These are phyloP conservation scores for Chaetura pelagica DNA, from an alignment of 2,113 vertebrate species.

Conservation along the genomic window DNA sequence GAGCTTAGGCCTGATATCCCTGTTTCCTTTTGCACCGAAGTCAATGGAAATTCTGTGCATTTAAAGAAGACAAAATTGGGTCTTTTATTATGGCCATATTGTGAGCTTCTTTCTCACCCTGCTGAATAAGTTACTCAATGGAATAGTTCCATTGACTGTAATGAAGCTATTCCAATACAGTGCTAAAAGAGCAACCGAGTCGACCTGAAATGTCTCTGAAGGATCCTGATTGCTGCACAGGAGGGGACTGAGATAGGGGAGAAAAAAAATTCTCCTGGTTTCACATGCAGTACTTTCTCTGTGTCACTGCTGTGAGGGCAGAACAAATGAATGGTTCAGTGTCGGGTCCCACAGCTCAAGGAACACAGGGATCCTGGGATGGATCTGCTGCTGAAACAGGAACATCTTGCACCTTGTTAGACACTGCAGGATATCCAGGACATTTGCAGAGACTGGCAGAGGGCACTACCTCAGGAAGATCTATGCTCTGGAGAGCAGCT, in stretches of 20 bases:
- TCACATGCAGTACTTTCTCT: neutral
- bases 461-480: neutral
- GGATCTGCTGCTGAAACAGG: neutral
- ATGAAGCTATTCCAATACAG: slow-evolving; percentile 57
- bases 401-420: neutral
- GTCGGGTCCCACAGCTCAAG: neutral
- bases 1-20: neutral
- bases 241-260: neutral
- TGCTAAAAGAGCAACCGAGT: slow-evolving; percentile 11
- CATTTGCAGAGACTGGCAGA: neutral
- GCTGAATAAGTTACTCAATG: slow-evolving; percentile 39
- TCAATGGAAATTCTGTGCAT: slow-evolving; percentile 42
- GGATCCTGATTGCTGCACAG: slow-evolving; percentile 54
- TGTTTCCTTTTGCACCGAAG: neutral
- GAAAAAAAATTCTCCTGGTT: neutral
- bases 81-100: slow-evolving; percentile 40
- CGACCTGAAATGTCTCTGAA: slow-evolving; percentile 41
- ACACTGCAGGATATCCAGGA: neutral
- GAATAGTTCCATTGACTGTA: slow-evolving; percentile 36
- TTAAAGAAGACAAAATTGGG: slow-evolving; percentile 38
- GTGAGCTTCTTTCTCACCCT: slow-evolving; percentile 34
- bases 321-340: neutral
- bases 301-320: neutral
- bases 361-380: neutral
- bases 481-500: neutral